phyloP scores from a whole-genome alignment of 2,113 vertebrate species.

The Micromys minutus region DNA sequence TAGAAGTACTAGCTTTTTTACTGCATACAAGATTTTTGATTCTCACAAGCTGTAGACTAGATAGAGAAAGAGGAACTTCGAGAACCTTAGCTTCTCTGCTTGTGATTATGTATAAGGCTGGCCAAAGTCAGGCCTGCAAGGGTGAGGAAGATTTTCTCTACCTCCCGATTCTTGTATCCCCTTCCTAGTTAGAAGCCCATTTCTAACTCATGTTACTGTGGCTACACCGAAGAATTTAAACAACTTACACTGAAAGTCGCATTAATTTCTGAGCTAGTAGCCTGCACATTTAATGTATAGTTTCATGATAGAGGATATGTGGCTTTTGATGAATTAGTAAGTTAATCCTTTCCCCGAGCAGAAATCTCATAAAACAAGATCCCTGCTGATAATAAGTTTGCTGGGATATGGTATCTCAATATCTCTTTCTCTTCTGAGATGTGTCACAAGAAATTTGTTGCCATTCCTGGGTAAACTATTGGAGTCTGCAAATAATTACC shows the following conservation, averaged over 20 bases:
- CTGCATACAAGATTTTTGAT: neutral
- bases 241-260: neutral
- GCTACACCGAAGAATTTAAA: neutral
- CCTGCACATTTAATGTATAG: neutral
- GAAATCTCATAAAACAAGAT: slow-evolving; percentile 21
- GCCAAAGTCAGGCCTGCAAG: neutral
- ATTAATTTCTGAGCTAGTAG: neutral
- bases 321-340: slow-evolving; percentile 49
- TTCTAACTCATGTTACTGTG: slow-evolving; percentile 1
- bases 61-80: neutral
- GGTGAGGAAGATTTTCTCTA: neutral
- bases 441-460: slow-evolving; percentile 48
- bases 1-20: neutral
- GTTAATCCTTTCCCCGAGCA: slow-evolving; percentile 35
- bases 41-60: neutral
- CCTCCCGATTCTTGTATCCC: neutral
- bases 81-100: neutral
- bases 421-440: slow-evolving; percentile 28
- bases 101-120: neutral
- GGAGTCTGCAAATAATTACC: slow-evolving; percentile 63
- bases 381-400: neutral
- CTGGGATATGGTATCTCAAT: neutral
- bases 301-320: neutral
- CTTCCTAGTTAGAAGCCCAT: neutral
- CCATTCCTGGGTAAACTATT: slow-evolving; percentile 8